phyloP scores from a whole-genome alignment of 2,888 invertebrate species.

The Ecliptopera silaceata region DNA sequence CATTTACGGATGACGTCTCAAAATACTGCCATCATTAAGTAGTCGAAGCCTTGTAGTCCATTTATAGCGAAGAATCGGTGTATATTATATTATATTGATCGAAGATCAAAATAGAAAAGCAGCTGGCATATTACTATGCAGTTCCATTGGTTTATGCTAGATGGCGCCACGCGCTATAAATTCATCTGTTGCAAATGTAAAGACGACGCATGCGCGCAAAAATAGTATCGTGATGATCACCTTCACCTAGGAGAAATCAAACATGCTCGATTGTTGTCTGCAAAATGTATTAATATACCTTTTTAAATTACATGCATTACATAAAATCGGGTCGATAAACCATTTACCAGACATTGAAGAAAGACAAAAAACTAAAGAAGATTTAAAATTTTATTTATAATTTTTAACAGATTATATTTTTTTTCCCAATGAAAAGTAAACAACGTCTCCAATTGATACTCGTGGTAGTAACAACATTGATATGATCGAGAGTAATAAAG shows the following conservation, averaged over 20 bases:
- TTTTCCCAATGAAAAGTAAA: background rate
- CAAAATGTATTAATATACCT: background rate
- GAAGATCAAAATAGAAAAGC: conserved; percentile 69
- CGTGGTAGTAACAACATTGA: conserved; percentile 31
- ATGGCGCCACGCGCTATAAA: conserved; percentile 64
- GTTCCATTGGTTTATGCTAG: conserved; percentile 62
- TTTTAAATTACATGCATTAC: background rate
- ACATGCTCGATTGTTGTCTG: conserved; percentile 37
- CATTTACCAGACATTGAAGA: too few species aligned
- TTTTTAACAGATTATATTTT: too few species aligned
- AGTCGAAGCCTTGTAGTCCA: conserved; percentile 15
- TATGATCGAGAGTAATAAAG: conserved; percentile 60
- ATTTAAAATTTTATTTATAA: too few species aligned
- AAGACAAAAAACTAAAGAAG: background rate
- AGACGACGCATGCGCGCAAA: conserved; percentile 71
- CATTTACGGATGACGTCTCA: background rate
- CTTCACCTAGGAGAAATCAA: conserved; percentile 76
- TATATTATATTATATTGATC: conserved; percentile 34
- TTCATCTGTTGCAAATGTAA: conserved; percentile 50
- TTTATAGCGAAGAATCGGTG: conserved; percentile 44
- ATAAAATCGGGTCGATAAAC: background rate
- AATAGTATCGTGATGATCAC: conserved; percentile 75
- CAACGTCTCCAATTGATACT: background rate
- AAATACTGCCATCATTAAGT: background rate
- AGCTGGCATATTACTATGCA: conserved; percentile 61